A percentile compares a stretch with the other conserved stretches of the same genome.
These are phyloP conservation scores for Grapholita molesta DNA, from an alignment of 1,140 invertebrate species.

Conservation along the genomic window DNA sequence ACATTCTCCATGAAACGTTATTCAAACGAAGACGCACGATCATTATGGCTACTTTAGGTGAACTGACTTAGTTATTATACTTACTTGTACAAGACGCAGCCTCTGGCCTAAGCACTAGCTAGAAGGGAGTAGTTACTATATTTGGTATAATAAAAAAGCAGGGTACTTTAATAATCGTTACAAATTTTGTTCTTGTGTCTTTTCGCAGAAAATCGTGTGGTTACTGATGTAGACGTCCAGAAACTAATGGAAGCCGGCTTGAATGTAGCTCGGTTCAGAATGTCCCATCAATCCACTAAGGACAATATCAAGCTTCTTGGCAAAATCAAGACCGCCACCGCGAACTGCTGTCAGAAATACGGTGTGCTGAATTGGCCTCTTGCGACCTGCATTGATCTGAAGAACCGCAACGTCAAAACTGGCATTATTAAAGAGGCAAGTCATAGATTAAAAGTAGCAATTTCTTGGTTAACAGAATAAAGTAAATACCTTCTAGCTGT, in stretches of 20 bases:
- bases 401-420: slow-evolving; percentile 49
- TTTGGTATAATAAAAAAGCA: too few species aligned
- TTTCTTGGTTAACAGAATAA: too few species aligned
- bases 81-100: too few species aligned
- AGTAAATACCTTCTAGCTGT: too few species aligned
- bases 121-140: too few species aligned
- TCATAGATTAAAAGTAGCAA: neutral
- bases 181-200: neutral
- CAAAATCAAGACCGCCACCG: slow-evolving; percentile 42
- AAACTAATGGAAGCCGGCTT: slow-evolving; percentile 52
- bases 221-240: slow-evolving; percentile 46
- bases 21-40: neutral
- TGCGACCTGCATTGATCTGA: slow-evolving; percentile 48
- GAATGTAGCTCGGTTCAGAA: slow-evolving; percentile 45
- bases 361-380: slow-evolving; percentile 44
- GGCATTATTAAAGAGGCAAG: slow-evolving; percentile 46
- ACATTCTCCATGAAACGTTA: neutral
- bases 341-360: slow-evolving; percentile 40
- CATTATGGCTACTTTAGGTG: neutral
- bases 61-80: neutral
- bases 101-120: too few species aligned
- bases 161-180: neutral
- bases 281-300: slow-evolving; percentile 36
- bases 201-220: slow-evolving; percentile 17
- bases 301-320: slow-evolving; percentile 42